Evolutionary conservation across 2,113 vertebrate genomes (phyloP), one percentile per base, ranked within the genome.

Genomic region (Herpetotheres cachinnans): DNA sequence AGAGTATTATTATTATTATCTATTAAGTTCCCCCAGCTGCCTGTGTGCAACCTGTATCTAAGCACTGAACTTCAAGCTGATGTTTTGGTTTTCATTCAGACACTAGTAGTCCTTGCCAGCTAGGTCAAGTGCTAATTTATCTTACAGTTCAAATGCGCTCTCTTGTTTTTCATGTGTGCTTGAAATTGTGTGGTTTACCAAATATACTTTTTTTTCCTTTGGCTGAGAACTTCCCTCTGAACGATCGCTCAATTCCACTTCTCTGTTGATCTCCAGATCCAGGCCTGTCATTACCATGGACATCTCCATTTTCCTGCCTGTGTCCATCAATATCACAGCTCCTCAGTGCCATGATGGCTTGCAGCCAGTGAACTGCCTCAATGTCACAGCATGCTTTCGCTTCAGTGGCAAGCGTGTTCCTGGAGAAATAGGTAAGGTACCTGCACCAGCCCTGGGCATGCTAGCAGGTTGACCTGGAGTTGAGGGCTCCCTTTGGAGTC

Each of bases 301-400:
- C 7, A 96, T 99, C 56, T 95, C 98, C 95, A 99, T 99, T 97
- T 98, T 99, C 95, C 98, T 99, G 83, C 99, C 99, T 0, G 34
- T 65, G 4, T 99, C 99, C 93, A 99, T 99, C 98, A 99, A 99
- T 98, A 99, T 99, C 98, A 99, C 99, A 4, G 98, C 99, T 30
- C 99, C 99, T 16, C 99, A 99, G 97, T 99, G 99, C 96, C 98
- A 99, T 4, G 99, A 99, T 9, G 98, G 99, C 29, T 98, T 98
- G 63, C 99, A 99, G 95, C 98, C 96, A 4, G 97, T 99, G 67
- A 99, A 99, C 98, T 99, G 99, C 98, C 98, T 99, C 95, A 99
- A 98, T 1, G 97, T 99, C 94, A 99, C 98, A 2, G 95, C 95
- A 42, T 99, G 99, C 97, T 98, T 99, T 89, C 97, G 95, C 77